Percentiles rank a stretch among this genome's conserved stretches.
Conservation (phyloP, 2,113 vertebrate species). For the Sylvicapra grimmia region DNA sequence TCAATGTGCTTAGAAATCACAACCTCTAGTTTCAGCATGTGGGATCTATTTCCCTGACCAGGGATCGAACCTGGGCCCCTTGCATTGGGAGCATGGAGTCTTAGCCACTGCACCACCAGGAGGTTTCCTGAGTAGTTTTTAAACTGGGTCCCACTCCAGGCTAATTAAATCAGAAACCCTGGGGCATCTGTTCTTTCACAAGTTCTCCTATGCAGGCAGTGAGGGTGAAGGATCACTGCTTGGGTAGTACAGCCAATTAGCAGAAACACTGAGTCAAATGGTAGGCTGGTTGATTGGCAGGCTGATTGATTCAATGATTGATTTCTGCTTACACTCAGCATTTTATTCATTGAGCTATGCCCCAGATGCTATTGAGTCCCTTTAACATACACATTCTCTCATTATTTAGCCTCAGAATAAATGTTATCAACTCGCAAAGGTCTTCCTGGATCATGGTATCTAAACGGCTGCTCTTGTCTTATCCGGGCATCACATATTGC, state of each 20-base stretch:
- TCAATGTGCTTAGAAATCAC: not conserved
- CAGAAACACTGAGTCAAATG: not conserved
- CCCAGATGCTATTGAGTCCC: not conserved
- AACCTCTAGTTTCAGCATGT: not conserved
- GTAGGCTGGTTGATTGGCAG: not conserved
- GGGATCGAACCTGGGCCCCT: not conserved
- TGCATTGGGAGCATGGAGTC: fast-evolving
- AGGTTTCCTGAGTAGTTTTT: not conserved
- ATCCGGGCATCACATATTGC: not conserved
- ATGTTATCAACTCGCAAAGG: not conserved
- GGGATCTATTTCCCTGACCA: not conserved
- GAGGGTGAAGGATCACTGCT: not conserved
- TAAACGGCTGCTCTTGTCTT: not conserved
- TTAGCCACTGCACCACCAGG: not conserved
- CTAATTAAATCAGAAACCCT: not conserved
- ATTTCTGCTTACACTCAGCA: not conserved
- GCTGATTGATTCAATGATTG: not conserved
- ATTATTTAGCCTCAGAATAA: not conserved
- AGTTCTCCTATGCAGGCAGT: not conserved
- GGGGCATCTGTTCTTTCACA: not conserved
- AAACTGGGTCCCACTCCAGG: not conserved
- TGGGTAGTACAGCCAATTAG: not conserved
- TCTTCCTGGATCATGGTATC: not conserved
- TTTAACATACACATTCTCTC: not conserved
- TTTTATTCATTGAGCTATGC: not conserved